phyloP scores from a whole-genome alignment of 2,888 invertebrate genomes.

The Boloria selene region DNA sequence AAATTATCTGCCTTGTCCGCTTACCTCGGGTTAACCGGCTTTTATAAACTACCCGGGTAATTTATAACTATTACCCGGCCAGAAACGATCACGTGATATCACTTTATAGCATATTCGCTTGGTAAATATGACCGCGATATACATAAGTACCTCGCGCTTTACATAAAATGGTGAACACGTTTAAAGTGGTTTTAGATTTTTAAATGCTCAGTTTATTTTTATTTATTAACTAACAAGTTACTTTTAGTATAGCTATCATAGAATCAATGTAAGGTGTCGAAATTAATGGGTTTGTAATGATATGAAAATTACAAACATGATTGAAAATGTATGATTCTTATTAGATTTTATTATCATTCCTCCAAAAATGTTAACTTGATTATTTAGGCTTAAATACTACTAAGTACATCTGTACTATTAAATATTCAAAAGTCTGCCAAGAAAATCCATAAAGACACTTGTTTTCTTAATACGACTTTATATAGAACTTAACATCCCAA shows the following conservation, averaged over 20 bases:
- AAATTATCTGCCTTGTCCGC: constrained; percentile 80
- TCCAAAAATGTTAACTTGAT: too few relatives aligned
- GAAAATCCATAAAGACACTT: neutral
- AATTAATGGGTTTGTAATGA: too few relatives aligned
- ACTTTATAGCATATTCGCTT: constrained; percentile 79
- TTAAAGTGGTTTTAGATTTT: constrained; percentile 29
- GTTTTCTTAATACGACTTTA: neutral
- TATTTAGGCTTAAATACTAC: too few relatives aligned
- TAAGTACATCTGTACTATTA: too few relatives aligned
- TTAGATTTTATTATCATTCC: too few relatives aligned
- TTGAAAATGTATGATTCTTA: too few relatives aligned
- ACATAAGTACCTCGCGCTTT: constrained; percentile 33
- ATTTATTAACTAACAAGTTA: constrained; percentile 2
- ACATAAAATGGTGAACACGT: constrained; percentile 28
- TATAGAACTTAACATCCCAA: neutral
- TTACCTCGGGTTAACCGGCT: constrained; percentile 82
- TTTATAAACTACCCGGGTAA: constrained; percentile 82
- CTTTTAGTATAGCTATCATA: neutral
- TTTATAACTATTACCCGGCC: constrained; percentile 81
- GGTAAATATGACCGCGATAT: constrained; percentile 76
- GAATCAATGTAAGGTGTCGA: neutral
- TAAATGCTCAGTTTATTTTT: constrained; percentile 18
- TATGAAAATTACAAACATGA: too few relatives aligned
- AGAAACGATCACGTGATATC: constrained; percentile 81
- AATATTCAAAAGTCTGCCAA: too few relatives aligned